Percentiles rank a stretch among this genome's conserved stretches.
phyloP scores from a whole-genome alignment of 2,888 invertebrate genomes.

The Amaurobius ferox region DNA sequence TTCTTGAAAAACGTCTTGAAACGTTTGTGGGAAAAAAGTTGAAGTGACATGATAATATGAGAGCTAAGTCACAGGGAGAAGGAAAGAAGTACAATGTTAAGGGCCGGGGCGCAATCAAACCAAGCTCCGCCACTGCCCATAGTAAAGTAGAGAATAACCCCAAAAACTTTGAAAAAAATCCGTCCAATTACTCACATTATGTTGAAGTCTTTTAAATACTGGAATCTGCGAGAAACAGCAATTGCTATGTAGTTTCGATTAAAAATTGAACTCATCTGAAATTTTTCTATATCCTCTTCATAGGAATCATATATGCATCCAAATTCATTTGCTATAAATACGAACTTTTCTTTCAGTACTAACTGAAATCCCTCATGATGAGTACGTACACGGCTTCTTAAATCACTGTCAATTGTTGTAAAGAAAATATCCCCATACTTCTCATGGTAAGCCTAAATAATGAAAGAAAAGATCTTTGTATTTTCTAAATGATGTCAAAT shows the following conservation, averaged over 20 bases:
- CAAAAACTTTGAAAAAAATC: no score
- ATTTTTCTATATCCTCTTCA: background rate
- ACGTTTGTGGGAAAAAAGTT: no score
- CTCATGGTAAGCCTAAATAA: background rate
- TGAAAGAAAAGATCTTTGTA: background rate
- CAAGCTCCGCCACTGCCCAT: no score
- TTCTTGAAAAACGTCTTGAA: no score
- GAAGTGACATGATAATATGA: no score
- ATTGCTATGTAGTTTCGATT: background rate
- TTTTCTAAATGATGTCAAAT: no score
- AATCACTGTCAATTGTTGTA: background rate
- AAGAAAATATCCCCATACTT: background rate
- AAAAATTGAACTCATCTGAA: background rate
- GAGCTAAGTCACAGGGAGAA: no score
- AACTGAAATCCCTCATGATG: background rate
- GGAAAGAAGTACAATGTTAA: no score
- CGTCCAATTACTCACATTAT: background rate
- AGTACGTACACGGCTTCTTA: background rate
- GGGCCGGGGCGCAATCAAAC: no score
- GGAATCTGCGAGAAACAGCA: background rate
- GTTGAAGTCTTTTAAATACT: background rate
- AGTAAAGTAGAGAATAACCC: no score
- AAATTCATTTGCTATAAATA: background rate
- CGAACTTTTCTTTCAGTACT: background rate
- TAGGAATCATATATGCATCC: background rate